Conservation (phyloP, 2,113 vertebrate species). For the Macroglossus sobrinus region DNA sequence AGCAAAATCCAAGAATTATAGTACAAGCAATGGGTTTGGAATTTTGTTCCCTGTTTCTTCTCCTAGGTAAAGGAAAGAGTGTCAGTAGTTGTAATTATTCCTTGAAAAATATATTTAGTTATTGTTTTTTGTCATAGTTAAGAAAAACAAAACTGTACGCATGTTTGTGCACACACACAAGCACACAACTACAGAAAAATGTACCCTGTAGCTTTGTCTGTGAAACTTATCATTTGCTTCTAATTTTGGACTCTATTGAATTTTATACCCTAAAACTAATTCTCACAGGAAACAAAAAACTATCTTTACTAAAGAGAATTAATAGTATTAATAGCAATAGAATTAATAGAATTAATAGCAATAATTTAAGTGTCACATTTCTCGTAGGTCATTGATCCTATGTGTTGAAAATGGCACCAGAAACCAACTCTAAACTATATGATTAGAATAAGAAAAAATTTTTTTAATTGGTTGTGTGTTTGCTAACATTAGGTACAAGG, state of each 20-base stretch:
- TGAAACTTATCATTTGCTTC: neutral
- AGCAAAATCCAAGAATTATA: neutral
- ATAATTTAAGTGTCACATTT: neutral
- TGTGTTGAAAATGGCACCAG: neutral
- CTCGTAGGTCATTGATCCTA: neutral
- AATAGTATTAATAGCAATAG: neutral
- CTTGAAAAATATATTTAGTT: neutral
- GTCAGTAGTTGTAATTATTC: neutral
- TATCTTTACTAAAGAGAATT: neutral
- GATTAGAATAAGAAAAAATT: neutral
- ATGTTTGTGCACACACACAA: neutral
- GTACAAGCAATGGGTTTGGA: neutral
- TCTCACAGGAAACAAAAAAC: neutral
- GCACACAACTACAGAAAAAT: neutral
- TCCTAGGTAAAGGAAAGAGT: neutral
- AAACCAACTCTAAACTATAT: neutral
- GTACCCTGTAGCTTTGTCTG: neutral
- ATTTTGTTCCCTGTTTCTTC: neutral
- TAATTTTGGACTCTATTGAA: neutral
- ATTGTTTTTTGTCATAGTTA: neutral
- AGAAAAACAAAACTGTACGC: neutral
- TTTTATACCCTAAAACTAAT: neutral
- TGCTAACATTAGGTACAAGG: neutral
- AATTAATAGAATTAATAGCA: neutral
- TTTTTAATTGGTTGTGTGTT: neutral